A percentile compares a stretch with the other conserved stretches of the same genome.
These are phyloP conservation scores for Punctoribates punctum DNA, from an alignment of 2,888 invertebrate species.

Conservation along the genomic window DNA sequence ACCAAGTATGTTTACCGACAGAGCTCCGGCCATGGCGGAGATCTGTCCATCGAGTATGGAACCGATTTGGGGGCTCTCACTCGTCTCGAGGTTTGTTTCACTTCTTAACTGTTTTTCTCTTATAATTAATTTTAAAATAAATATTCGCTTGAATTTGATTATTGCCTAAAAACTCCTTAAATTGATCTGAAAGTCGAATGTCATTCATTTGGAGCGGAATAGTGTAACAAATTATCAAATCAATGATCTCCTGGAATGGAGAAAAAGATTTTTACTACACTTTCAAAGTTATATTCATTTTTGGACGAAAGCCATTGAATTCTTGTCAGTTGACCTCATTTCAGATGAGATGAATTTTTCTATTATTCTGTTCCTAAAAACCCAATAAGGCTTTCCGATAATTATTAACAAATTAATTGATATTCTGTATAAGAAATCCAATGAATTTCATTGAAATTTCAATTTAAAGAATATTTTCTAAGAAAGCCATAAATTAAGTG, in stretches of 20 bases:
- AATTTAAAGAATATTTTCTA: too few relatives aligned
- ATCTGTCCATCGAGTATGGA: conserved; percentile 87
- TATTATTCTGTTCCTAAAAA: background rate
- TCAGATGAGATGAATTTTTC: conserved; percentile 1
- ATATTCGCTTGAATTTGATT: background rate
- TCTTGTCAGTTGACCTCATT: conserved; percentile 31
- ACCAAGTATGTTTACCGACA: conserved; percentile 77
- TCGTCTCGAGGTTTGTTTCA: conserved; percentile 80
- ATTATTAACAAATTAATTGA: background rate
- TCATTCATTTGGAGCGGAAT: background rate
- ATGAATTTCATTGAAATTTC: background rate
- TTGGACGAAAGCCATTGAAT: conserved; percentile 35
- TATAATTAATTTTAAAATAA: background rate
- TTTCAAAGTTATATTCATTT: conserved; percentile 22
- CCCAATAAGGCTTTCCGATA: conserved; percentile 6
- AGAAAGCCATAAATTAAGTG: background rate
- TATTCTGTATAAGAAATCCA: background rate
- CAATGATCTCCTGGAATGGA: conserved; percentile 21
- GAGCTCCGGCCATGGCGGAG: conserved; percentile 61
- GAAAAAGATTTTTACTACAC: conserved; percentile 6
- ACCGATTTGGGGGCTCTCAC: conserved; percentile 89
- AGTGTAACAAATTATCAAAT: background rate
- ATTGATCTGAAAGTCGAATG: background rate
- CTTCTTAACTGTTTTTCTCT: background rate
- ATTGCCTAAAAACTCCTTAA: background rate